Evolutionary conservation across 2,113 vertebrate species (phyloP).

Genomic region (Seriola aureovittata): DNA sequence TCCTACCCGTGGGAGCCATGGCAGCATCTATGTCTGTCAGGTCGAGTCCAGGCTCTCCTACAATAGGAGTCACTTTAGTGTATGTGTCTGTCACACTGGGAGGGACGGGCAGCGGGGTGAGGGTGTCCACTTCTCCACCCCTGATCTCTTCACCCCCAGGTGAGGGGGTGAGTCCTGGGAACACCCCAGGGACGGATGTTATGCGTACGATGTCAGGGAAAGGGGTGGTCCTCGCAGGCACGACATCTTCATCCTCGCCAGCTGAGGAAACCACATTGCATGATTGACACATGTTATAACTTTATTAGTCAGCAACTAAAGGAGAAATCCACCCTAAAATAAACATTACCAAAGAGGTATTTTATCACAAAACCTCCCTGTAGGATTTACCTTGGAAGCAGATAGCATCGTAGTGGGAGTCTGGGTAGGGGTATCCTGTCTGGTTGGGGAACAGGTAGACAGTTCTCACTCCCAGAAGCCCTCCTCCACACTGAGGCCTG

Average conservation of each 20-base stretch:
- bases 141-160: conserved; percentile 79
- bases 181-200: conserved; percentile 74
- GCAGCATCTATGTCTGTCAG: conserved; percentile 29
- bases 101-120: conserved; percentile 74
- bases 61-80: conserved; percentile 30
- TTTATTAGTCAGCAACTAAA: neutral
- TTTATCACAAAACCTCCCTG: neutral
- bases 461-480: conserved; percentile 92
- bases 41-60: conserved; percentile 8
- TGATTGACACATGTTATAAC: neutral
- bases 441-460: conserved; percentile 93
- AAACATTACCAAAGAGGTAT: neutral
- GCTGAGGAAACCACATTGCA: conserved; percentile 37
- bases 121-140: conserved; percentile 83
- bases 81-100: conserved; percentile 47
- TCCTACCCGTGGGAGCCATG: conserved; percentile 85
- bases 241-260: conserved; percentile 42
- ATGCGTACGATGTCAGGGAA: conserved; percentile 83
- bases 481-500: conserved; percentile 94
- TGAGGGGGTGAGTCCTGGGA: conserved; percentile 70
- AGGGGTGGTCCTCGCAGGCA: conserved; percentile 62
- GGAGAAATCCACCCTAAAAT: neutral
- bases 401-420: conserved; percentile 92
- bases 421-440: conserved; percentile 92
- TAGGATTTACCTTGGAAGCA: conserved; percentile 89